Base-by-base conservation (phyloP, 1,140 invertebrate genomes). In the Temnothorax longispinosus region DNA sequence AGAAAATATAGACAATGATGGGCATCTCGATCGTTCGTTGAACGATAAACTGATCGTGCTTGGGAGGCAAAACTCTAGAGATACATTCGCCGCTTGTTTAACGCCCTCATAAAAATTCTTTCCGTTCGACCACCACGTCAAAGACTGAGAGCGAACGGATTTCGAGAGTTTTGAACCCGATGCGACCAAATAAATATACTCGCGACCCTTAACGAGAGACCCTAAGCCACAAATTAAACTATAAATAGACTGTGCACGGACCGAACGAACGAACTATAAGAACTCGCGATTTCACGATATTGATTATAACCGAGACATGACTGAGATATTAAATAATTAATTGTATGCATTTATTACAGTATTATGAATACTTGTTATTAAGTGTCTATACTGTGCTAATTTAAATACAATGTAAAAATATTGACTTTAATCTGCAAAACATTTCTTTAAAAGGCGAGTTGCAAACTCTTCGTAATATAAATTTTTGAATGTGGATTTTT, bases 211-310 rank as follows among this genome's bases (percentile, higher is more conserved):
- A 92, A 92, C 90, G 91, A 93, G 91, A 27, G 86, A 92, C 91
- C 92, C 93, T 44, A 91, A 90, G 92, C 92, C 92, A 93, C 94
- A 94, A 94, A 95, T 95, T 94, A 93, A 95, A 92, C 93, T 95
- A 95, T 94, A 95, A 95, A 95, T 94, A 94, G 87, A 86, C 89
- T 89, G 87, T 84, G 80, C 89, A 88, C 89, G 76, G 85, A 90
- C 80, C 76, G 86, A 93, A 92, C 81, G 67, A 90, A 92, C 84
- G 47, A 78, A 77, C 38, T 91, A 78, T 88, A 84, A 77, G 78
- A 78, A 88, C 65, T 76, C 60, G n/a, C 13, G 67, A 88, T 88
- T 74, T 50, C 35, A 81, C 62, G 65, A 47, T 52, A 21, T 82
- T 58, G 52, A 15, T 58, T 74, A 38, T 8, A 67, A 65, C 11